Conservation (phyloP, 2,113 vertebrate species). For the Synchiropus splendidus region DNA sequence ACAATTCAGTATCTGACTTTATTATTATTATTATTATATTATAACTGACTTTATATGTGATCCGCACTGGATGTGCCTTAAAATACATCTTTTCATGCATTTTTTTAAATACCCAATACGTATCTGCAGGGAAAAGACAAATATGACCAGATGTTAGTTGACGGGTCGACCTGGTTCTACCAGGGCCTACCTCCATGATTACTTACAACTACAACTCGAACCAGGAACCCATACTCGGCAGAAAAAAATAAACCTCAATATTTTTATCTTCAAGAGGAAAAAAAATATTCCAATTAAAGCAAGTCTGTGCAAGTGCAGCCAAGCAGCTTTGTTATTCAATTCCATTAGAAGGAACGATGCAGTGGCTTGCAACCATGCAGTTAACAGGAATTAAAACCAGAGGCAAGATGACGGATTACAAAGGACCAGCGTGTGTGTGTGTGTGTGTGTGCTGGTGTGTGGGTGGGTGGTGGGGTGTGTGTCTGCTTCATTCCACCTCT, state of each 20-base stretch:
- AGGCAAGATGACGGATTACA: conserved; percentile 73
- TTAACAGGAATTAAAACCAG: conserved; percentile 77
- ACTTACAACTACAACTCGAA: no score
- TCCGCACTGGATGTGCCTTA: no score
- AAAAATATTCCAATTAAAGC: conserved; percentile 70
- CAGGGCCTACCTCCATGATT: no score
- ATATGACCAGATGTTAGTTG: no score
- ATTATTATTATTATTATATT: no score
- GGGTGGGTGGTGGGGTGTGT: conserved; percentile 10
- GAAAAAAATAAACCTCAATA: conserved; percentile 44
- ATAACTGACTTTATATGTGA: no score
- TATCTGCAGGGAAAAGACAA: no score
- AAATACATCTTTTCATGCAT: no score
- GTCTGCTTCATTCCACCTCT: conserved; percentile 20
- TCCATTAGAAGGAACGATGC: conserved; percentile 72
- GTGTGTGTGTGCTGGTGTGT: conserved; percentile 9
- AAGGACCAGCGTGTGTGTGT: conserved; percentile 25
- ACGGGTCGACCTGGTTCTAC: no score
- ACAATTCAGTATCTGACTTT: no score
- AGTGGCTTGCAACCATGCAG: conserved; percentile 69
- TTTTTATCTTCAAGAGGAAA: conserved; percentile 27
- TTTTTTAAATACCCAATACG: no score
- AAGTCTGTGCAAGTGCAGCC: conserved; percentile 62
- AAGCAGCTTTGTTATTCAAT: conserved; percentile 72
- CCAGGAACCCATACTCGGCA: conserved; percentile 20